Conservation (phyloP, 2,888 invertebrate species). For the Crossocerus cetratus region DNA sequence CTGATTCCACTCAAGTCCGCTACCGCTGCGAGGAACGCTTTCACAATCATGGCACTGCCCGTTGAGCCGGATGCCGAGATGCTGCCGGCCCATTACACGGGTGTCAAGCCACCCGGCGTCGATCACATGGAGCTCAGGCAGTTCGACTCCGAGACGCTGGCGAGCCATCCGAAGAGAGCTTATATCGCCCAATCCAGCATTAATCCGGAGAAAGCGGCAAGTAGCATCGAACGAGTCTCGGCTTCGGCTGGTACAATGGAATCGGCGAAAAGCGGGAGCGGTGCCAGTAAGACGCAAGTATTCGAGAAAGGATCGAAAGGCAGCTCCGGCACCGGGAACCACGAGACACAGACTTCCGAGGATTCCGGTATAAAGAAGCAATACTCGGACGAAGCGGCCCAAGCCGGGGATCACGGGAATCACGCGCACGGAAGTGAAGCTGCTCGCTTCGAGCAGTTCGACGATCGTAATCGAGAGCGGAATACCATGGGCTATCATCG, state of each 20-base stretch:
- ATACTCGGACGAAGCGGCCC: slow-evolving; percentile 75
- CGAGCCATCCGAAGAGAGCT: slow-evolving; percentile 11
- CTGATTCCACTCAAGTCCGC: slow-evolving; percentile 33
- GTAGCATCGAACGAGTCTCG: not conserved
- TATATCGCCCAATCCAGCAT: not conserved
- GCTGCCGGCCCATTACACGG: slow-evolving; percentile 71
- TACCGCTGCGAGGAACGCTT: not conserved
- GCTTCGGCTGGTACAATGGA: slow-evolving; percentile 75
- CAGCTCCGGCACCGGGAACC: slow-evolving; percentile 78
- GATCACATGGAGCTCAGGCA: slow-evolving; percentile 71
- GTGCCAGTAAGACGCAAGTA: slow-evolving; percentile 78
- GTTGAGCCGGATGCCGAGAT: slow-evolving; percentile 74
- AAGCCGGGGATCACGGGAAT: slow-evolving; percentile 76
- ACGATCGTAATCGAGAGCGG: slow-evolving; percentile 80
- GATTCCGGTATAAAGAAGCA: slow-evolving; percentile 72
- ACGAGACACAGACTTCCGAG: slow-evolving; percentile 77
- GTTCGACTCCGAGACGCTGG: slow-evolving; percentile 21
- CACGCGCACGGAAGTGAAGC: slow-evolving; percentile 76
- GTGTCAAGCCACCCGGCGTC: slow-evolving; percentile 71
- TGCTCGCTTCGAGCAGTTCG: slow-evolving; percentile 76
- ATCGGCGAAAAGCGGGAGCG: slow-evolving; percentile 77
- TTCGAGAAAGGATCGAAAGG: slow-evolving; percentile 80
- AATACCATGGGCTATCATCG: slow-evolving; percentile 84
- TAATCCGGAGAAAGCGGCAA: not conserved
- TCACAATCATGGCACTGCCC: slow-evolving; percentile 40